Evolutionary conservation across 2,797 vertebrate genomes (phyloP), one percentile per base, ranked within the genome.

Genomic region (Myripristis murdjan): DNA sequence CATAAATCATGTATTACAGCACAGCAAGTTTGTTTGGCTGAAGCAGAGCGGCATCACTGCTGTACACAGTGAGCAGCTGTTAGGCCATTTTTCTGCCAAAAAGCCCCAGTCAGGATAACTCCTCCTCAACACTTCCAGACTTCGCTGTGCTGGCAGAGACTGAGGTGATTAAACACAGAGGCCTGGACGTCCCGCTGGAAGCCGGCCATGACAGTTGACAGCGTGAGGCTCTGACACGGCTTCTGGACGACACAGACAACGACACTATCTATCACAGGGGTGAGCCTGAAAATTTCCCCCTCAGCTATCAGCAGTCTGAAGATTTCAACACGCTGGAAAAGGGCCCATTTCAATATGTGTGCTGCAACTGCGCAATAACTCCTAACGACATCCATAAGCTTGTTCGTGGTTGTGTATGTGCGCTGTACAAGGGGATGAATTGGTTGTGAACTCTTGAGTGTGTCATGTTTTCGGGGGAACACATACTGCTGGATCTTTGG

Each of bases 401-500:
- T 53, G 41, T 61, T 41, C 11, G 35, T 15, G 4, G 6, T 20
- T 9, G 18, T 52, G 1, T 18, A 12, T 54, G 70, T 24, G 62
- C 15, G 54, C 11, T 23, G 18, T 55, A 35, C 56, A 64, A 15
- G 8, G 44, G 33, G 73, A 20, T 49, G 6, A 58, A 68, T 5
- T 35, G 53, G 8, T n/a, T 49, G 39, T 37, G 10, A 44, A 31
- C 26, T 23, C 24, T 9, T 39, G 18, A 28, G 14, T 46, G 20
- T 39, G 46, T 12, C 1, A 44, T 20, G 46, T 20, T 44, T 55
- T 51, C 9, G n/a, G 24, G 23, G 33, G 59, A 58, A 4, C 46
- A 94, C 96, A 90, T 94, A 99, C 98, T 3, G 98, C 97, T 10
- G 98, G 98, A 69, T 99, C 98, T 91, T 99, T 99, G 84, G 98